Conservation (phyloP, 1,140 invertebrate species). For the Goniozus legneri region DNA sequence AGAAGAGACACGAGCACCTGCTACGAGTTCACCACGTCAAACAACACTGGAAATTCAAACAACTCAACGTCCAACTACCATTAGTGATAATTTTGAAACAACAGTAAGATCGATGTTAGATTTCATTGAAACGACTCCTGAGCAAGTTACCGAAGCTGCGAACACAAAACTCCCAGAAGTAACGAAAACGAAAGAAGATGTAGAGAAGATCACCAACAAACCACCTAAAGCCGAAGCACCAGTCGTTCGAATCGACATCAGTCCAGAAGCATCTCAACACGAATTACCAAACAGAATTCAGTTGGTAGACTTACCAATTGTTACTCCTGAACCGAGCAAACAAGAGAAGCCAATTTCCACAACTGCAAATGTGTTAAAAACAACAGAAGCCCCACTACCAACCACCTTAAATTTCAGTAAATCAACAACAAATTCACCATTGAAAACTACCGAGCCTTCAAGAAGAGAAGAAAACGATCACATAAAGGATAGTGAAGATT, state of each 20-base stretch:
- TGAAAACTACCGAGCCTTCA: slow-evolving; percentile 2
- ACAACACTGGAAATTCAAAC: neutral
- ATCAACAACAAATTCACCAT: too few species aligned
- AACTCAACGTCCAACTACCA: too few species aligned
- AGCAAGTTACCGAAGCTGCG: too few species aligned
- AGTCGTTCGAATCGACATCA: slow-evolving; percentile 26
- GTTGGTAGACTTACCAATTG: slow-evolving; percentile 26
- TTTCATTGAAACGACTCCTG: too few species aligned
- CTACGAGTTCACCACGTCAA: neutral
- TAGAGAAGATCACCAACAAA: slow-evolving; percentile 10
- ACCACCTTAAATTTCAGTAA: too few species aligned
- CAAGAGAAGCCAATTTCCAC: slow-evolving; percentile 17
- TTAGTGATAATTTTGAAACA: too few species aligned
- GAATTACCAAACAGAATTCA: slow-evolving; percentile 26
- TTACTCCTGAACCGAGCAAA: slow-evolving; percentile 7
- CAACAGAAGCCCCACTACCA: neutral
- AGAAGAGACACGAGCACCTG: slow-evolving; percentile 4
- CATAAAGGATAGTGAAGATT: too few species aligned
- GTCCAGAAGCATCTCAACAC: slow-evolving; percentile 20
- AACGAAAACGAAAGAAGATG: neutral
- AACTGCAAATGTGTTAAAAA: slow-evolving; percentile 8
- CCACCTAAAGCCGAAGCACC: slow-evolving; percentile 24
- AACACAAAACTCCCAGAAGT: too few species aligned
- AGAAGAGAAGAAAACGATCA: slow-evolving; percentile 10
- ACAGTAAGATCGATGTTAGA: too few species aligned